Conservation (phyloP, 2,797 vertebrate species). For the Gallinago stenura region DNA sequence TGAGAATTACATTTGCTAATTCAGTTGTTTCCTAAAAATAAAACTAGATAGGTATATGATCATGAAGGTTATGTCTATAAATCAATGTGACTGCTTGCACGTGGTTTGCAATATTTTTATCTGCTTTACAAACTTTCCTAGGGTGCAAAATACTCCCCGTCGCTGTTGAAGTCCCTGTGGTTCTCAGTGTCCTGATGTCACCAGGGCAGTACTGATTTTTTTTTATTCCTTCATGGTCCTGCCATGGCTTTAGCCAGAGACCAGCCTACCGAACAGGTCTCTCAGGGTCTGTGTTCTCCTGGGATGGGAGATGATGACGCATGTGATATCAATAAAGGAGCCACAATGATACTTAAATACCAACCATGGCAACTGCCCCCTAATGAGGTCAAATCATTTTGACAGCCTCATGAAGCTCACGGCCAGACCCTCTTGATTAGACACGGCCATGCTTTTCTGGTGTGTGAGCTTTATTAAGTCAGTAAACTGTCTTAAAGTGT, state of each 20-base stretch:
- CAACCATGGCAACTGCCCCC: background rate
- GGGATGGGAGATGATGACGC: background rate
- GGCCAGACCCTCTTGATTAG: background rate
- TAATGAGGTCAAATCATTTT: background rate
- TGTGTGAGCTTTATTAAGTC: background rate
- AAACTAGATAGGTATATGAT: background rate
- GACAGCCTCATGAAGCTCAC: background rate
- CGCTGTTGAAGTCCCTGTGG: background rate
- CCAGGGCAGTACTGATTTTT: background rate
- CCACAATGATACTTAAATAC: background rate
- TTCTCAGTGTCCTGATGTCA: background rate
- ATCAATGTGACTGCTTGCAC: background rate
- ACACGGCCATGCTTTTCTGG: background rate
- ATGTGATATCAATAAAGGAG: background rate
- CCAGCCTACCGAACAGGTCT: background rate
- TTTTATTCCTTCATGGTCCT: background rate
- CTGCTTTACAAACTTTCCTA: background rate
- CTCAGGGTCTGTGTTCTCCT: background rate
- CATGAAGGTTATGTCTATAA: background rate
- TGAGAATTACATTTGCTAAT: constrained; percentile 45
- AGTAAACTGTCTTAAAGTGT: background rate
- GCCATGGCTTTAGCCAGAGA: background rate
- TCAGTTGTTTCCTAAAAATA: constrained; percentile 30
- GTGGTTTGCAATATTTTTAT: background rate
- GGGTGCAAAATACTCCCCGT: background rate